phyloP scores from a whole-genome alignment of 2,888 invertebrate species.

The Tachystola acroxantha region DNA sequence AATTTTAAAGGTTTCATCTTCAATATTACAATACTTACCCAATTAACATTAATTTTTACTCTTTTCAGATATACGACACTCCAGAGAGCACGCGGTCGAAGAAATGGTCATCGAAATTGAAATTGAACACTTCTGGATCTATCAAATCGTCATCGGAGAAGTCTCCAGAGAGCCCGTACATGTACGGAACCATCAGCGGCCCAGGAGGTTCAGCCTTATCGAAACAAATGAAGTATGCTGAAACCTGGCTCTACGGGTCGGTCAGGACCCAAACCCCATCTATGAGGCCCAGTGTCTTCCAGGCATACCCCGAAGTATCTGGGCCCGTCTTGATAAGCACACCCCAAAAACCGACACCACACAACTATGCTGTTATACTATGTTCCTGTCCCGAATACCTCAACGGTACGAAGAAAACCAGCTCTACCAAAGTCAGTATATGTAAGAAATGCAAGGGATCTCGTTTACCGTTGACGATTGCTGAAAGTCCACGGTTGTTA shows the following conservation, averaged over 20 bases:
- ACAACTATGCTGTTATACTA: conserved; percentile 84
- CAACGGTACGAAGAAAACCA: conserved; percentile 85
- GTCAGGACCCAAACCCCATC: conserved; percentile 78
- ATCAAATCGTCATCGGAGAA: conserved; percentile 65
- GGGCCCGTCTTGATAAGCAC: conserved; percentile 72
- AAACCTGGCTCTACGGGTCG: conserved; percentile 91
- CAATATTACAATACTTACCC: no score
- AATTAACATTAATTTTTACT: no score
- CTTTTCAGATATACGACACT: conserved; percentile 70
- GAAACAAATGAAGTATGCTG: conserved; percentile 90
- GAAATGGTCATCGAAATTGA: conserved; percentile 86
- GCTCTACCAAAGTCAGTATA: conserved; percentile 85
- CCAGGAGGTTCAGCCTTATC: conserved; percentile 85
- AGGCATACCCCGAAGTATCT: conserved; percentile 64
- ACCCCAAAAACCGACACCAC: conserved; percentile 77
- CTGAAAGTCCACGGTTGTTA: conserved; percentile 74
- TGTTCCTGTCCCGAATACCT: conserved; percentile 91
- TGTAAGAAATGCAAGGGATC: conserved; percentile 92
- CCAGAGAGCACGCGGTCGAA: conserved; percentile 78
- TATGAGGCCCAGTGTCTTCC: conserved; percentile 67
- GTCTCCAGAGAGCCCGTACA: conserved; percentile 66
- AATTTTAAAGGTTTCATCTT: no score
- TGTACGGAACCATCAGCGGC: conserved; percentile 73
- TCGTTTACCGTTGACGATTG: conserved; percentile 82
- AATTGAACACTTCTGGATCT: conserved; percentile 73